A percentile compares a stretch with the other conserved stretches of the same genome.
Conservation (phyloP, 1,140 invertebrate genomes). For the Heliconius himera region DNA sequence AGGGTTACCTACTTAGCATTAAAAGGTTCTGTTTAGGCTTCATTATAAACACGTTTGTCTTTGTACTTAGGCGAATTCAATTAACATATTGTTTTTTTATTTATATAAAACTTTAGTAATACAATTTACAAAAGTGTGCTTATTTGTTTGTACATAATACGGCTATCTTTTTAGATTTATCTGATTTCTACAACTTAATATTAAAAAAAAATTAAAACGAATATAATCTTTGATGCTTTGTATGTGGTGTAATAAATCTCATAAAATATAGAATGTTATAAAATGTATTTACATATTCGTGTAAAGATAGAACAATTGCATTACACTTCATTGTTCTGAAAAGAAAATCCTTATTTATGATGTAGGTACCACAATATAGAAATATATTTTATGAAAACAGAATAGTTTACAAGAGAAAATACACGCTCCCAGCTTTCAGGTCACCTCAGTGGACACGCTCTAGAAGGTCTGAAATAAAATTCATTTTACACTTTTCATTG, state of each 20-base stretch:
- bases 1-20: neutral
- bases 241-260: too few relatives aligned
- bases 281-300: too few relatives aligned
- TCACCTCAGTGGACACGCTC: neutral
- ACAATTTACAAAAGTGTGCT: too few relatives aligned
- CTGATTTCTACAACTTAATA: too few relatives aligned
- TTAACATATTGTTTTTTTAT: too few relatives aligned
- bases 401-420: constrained; percentile 3
- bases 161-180: too few relatives aligned
- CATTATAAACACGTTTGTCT: neutral
- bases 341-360: constrained; percentile 3
- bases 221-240: too few relatives aligned
- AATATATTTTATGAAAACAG: constrained; percentile 2
- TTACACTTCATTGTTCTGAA: neutral
- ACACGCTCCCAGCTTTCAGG: neutral
- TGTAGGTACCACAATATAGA: neutral
- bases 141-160: too few relatives aligned
- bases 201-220: too few relatives aligned
- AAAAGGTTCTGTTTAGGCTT: neutral
- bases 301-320: neutral
- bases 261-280: too few relatives aligned
- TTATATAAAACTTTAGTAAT: too few relatives aligned
- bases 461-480: neutral
- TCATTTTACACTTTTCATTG: neutral
- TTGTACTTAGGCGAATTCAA: neutral